Percentiles rank a stretch among this genome's conserved stretches.
These are phyloP conservation scores for Etia nguti DNA, from an alignment of 2,113 vertebrate genomes.

Conservation along the genomic window DNA sequence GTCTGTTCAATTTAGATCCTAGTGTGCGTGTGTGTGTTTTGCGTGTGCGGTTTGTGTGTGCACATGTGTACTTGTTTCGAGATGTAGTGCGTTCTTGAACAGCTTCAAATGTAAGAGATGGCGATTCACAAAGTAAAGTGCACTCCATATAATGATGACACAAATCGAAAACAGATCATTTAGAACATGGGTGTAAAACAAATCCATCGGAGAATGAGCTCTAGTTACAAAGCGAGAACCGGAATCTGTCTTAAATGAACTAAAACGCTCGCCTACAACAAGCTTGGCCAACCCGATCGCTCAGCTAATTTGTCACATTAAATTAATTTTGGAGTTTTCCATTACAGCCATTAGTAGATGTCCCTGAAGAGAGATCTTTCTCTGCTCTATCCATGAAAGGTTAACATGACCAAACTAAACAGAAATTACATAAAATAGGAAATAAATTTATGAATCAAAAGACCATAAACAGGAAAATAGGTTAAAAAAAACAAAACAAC, in stretches of 20 bases:
- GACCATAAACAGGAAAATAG: not conserved
- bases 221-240: not conserved
- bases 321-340: not conserved
- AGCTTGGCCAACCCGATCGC: not conserved
- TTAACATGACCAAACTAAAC: not conserved
- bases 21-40: constrained; percentile 10
- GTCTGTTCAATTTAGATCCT: constrained; percentile 62
- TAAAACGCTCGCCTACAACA: not conserved
- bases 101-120: not conserved
- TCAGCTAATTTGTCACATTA: not conserved
- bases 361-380: not conserved
- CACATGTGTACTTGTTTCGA: not conserved
- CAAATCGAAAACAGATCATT: not conserved
- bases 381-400: not conserved
- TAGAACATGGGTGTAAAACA: not conserved
- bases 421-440: not conserved
- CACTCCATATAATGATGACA: not conserved
- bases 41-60: not conserved
- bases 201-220: not conserved
- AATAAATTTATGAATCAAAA: not conserved
- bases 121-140: not conserved
- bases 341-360: not conserved
- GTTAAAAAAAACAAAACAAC: not conserved
- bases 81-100: not conserved
- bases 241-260: not conserved